Conservation (phyloP, 2,888 invertebrate species). For the Lithodes maja region DNA sequence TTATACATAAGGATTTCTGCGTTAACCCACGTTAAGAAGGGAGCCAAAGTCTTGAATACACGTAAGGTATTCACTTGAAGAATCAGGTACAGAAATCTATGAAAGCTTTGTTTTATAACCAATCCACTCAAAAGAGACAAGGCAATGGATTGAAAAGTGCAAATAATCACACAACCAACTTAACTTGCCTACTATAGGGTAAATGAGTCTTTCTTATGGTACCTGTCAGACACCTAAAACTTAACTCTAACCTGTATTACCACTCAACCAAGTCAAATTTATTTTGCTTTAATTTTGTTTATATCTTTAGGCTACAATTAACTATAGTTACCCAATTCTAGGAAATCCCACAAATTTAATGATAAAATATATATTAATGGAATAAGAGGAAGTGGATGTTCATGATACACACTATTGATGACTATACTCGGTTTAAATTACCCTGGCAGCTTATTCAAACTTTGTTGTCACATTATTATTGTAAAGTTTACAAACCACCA, state of each 20-base stretch:
- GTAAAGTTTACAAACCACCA: too few relatives aligned
- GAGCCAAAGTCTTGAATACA: conserved; percentile 33
- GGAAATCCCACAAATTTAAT: too few relatives aligned
- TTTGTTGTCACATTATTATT: too few relatives aligned
- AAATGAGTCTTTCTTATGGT: background rate
- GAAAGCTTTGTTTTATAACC: conserved; percentile 33
- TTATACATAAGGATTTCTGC: background rate
- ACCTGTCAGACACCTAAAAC: conserved; percentile 31
- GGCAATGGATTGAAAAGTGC: conserved; percentile 46
- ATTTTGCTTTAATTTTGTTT: too few relatives aligned
- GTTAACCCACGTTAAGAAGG: background rate
- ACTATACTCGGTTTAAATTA: background rate
- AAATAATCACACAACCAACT: conserved; percentile 24
- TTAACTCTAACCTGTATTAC: conserved; percentile 12
- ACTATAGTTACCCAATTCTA: too few relatives aligned
- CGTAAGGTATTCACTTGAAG: conserved; percentile 32
- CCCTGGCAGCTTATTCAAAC: too few relatives aligned
- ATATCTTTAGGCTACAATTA: too few relatives aligned
- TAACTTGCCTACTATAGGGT: background rate
- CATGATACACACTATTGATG: conserved; percentile 24
- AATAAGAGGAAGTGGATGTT: conserved; percentile 22
- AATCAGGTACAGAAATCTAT: conserved; percentile 59
- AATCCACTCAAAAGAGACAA: conserved; percentile 50
- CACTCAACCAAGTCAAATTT: too few relatives aligned
- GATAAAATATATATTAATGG: background rate